Conservation (phyloP, 2,888 invertebrate genomes). For the Trimorus sp. region DNA sequence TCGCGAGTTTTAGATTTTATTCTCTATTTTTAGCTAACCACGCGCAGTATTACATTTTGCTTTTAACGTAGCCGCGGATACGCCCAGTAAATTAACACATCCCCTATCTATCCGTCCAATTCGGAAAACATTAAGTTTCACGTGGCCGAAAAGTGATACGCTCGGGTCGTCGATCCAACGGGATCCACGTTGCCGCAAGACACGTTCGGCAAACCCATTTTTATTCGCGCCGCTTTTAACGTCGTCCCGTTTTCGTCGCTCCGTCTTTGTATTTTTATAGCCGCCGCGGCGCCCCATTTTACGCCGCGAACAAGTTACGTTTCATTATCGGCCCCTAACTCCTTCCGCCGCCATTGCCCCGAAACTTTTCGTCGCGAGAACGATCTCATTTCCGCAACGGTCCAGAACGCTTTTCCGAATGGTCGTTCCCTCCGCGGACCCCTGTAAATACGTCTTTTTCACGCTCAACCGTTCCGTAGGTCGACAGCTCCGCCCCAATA, state of each 20-base stretch:
- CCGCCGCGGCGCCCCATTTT: no score
- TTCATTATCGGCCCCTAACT: no score
- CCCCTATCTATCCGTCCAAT: conserved; percentile 56
- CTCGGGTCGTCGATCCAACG: conserved; percentile 39
- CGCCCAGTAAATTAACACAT: conserved; percentile 54
- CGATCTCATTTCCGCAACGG: no score
- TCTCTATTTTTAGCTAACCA: conserved; percentile 56
- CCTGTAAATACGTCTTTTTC: conserved; percentile 51
- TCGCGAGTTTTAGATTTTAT: conserved; percentile 53
- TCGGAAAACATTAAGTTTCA: conserved; percentile 56
- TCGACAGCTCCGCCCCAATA: conserved; percentile 43
- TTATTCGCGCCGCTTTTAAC: conserved; percentile 30
- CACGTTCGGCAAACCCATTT: conserved; percentile 40
- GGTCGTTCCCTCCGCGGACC: conserved; percentile 9
- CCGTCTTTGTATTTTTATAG: background rate
- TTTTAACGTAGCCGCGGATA: conserved; percentile 48
- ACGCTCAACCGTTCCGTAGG: conserved; percentile 37
- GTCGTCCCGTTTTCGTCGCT: conserved; percentile 19
- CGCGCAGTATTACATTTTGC: conserved; percentile 52
- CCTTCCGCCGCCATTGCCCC: no score
- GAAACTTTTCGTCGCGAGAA: no score
- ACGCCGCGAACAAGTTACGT: no score
- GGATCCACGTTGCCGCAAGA: conserved; percentile 43
- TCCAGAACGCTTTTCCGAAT: background rate
- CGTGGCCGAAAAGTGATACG: conserved; percentile 46